Base-by-base conservation (phyloP, 2,888 invertebrate genomes). In the Xestia sexstrigata region DNA sequence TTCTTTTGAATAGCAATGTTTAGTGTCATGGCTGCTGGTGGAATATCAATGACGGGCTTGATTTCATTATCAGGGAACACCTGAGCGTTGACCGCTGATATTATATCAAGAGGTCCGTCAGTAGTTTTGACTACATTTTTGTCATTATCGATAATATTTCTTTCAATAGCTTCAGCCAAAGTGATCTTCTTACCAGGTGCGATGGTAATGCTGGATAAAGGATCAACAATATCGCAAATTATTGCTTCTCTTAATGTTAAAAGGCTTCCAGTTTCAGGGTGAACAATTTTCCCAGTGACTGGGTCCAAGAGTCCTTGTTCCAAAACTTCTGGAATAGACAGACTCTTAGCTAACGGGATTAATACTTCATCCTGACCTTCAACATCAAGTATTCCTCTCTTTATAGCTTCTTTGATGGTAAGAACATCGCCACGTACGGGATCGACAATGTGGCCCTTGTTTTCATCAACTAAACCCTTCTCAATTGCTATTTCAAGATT, bases 171-270 rank as follows among this genome's bases (percentile, higher is more conserved):
- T 91, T 98, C 98, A 88, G 97, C 97, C 67, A 99, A 93, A 0
- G 98, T 98, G 47, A 99, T 97, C 82, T 97, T 97, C 82, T 97
- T 97, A 58, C 97, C 97, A 55, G 97, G 95, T 2, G 97, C 97
- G 58, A 97, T 96, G 1, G 97, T 97, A 74, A 99, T 95, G 73
- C 97, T 97, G 20, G 99, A 98, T 74, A 98, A 95, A 0, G 98
- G 98, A 96, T 99, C 98, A 70, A 99, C 97, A 87, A 99, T 98
- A 90, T 99, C 99, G 93, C 98, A 98, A 88, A 98, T 97, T 71
- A 99, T 98, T 45, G 99, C 98, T 97, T 99, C 98, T 88, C 97
- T 97, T 81, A 99, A 96, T 76, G 98, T 98, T 73, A 99, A 96
- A 82, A 98, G 97, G 86, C 97, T 97, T 4, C 99, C 99, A 39